Percentiles rank a stretch among this genome's conserved stretches.
Evolutionary conservation across 2,888 invertebrate genomes (phyloP).

Genomic region (Endotricha flammealis): DNA sequence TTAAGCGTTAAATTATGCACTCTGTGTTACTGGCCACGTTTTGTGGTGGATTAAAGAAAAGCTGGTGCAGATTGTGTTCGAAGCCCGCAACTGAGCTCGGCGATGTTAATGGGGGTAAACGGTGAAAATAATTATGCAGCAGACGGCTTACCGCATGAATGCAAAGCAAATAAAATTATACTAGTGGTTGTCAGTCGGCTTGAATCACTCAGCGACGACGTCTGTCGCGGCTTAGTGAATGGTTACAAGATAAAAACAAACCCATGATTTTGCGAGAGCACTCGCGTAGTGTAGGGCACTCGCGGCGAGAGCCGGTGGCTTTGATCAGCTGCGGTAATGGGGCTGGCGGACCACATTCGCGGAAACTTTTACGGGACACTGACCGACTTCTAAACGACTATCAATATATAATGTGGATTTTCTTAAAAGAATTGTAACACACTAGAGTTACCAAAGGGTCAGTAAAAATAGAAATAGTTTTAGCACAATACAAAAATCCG

Average conservation of each 20-base stretch:
- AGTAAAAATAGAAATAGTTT: conserved; percentile 1
- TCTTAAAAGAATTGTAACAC: conserved; percentile 27
- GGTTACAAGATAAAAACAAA: conserved; percentile 38
- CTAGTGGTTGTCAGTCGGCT: conserved; percentile 16
- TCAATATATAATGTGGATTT: conserved; percentile 42
- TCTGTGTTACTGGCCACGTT: conserved; percentile 21
- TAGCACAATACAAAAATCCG: background rate
- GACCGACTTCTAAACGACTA: conserved; percentile 59
- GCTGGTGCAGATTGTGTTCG: conserved; percentile 29
- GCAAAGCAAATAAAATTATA: conserved; percentile 28
- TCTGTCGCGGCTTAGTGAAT: conserved; percentile 10
- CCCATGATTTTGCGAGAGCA: conserved; percentile 44
- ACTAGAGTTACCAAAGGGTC: conserved; percentile 1
- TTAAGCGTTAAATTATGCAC: conserved; percentile 30
- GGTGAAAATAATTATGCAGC: conserved; percentile 49
- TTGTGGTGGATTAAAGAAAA: conserved; percentile 24
- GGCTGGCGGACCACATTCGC: conserved; percentile 52
- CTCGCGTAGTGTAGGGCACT: conserved; percentile 43
- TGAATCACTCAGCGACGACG: conserved; percentile 9
- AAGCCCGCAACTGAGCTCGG: conserved; percentile 20
- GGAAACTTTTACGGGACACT: conserved; percentile 73
- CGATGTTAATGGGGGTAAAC: conserved; percentile 45
- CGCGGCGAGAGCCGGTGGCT: conserved; percentile 43
- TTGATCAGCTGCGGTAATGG: conserved; percentile 62
- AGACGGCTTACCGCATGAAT: conserved; percentile 26